phyloP scores from a whole-genome alignment of 2,113 vertebrate species.

The Percina caprodes region DNA sequence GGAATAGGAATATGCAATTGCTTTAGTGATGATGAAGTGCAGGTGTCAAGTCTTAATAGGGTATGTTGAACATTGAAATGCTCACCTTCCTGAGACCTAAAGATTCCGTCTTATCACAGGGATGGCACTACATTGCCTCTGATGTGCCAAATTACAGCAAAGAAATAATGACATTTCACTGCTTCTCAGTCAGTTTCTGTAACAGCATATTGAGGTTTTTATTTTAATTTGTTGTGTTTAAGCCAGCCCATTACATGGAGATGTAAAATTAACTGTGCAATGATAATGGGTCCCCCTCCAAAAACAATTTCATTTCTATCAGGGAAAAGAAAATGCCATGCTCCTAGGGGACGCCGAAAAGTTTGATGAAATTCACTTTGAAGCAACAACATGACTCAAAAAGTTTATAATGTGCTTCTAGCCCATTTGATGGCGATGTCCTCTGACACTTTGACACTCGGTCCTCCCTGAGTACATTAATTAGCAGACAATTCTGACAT shows the following conservation, averaged over 20 bases:
- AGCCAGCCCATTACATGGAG: neutral
- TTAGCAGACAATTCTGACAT: constrained; percentile 61
- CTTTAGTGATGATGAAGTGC: constrained; percentile 81
- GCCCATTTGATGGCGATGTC: constrained; percentile 41
- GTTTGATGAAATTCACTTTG: constrained; percentile 52
- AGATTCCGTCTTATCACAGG: constrained; percentile 52
- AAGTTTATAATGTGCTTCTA: constrained; percentile 51
- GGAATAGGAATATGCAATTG: constrained; percentile 78
- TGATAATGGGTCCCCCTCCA: neutral
- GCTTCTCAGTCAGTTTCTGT: constrained; percentile 14
- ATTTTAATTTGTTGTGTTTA: constrained; percentile 27
- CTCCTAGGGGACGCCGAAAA: constrained; percentile 22
- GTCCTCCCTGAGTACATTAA: constrained; percentile 50
- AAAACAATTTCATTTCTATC: constrained; percentile 33
- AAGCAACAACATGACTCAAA: constrained; percentile 39
- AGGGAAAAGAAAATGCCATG: constrained; percentile 42
- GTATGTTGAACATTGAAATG: constrained; percentile 77
- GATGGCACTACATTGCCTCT: constrained; percentile 59
- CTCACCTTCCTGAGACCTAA: constrained; percentile 70
- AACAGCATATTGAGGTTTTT: neutral
- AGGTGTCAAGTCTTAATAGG: constrained; percentile 80
- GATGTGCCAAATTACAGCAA: constrained; percentile 54
- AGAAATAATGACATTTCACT: constrained; percentile 42
- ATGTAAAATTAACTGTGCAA: constrained; percentile 46
- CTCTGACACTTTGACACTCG: constrained; percentile 57